Percentiles rank a stretch among this genome's conserved stretches.
phyloP scores from a whole-genome alignment of 2,113 vertebrate species.

The Lanius ludovicianus region DNA sequence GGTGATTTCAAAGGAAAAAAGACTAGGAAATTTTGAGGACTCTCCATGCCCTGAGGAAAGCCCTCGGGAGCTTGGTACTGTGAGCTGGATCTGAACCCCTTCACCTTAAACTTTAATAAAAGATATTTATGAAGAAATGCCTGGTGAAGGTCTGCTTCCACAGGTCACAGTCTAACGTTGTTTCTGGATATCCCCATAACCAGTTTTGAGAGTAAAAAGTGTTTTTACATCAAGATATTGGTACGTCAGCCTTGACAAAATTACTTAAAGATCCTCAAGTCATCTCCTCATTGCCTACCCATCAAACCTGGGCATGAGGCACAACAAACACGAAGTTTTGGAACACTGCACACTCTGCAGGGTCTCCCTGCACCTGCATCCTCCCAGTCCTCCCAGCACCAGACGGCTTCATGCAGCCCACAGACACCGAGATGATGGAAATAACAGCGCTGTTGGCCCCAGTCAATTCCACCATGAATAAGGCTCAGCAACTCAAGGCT shows the following conservation, averaged over 20 bases:
- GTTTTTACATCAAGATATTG: neutral
- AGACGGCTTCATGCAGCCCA: neutral
- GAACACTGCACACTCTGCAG: neutral
- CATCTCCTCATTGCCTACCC: neutral
- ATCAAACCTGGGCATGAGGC: neutral
- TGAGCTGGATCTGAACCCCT: neutral
- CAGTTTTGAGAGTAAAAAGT: neutral
- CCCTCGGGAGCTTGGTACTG: neutral
- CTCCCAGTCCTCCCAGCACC: neutral
- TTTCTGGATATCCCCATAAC: neutral
- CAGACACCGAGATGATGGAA: neutral
- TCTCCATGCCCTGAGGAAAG: neutral
- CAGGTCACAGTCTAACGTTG: neutral
- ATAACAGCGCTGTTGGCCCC: neutral
- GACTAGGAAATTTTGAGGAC: neutral
- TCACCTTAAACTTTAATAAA: neutral
- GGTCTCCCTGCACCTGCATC: neutral
- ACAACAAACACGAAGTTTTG: neutral
- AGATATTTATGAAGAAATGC: neutral
- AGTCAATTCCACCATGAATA: neutral
- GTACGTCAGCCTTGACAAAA: neutral
- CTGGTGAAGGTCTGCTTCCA: neutral
- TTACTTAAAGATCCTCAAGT: neutral
- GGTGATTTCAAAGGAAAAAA: neutral
- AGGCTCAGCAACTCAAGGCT: constrained; percentile 11